A percentile compares a stretch with the other conserved stretches of the same genome.
phyloP scores from a whole-genome alignment of 1,140 invertebrate genomes.

The Heliconius nattereri region DNA sequence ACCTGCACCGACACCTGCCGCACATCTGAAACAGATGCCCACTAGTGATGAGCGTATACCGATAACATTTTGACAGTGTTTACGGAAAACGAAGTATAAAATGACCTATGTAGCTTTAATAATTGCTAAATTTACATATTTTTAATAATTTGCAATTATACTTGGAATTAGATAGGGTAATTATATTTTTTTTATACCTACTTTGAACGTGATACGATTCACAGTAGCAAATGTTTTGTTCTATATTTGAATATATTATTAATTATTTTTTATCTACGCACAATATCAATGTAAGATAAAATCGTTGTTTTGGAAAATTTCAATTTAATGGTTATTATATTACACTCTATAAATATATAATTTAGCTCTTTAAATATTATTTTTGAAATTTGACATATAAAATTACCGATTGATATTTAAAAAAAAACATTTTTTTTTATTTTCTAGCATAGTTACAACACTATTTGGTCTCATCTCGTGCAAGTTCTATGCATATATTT shows the following conservation, averaged over 20 bases:
- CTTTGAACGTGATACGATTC: not conserved
- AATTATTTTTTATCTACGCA: not conserved
- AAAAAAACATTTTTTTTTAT: not conserved
- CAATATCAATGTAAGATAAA: not conserved
- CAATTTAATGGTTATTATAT: not conserved
- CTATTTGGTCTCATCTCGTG: not conserved
- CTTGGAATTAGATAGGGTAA: not conserved
- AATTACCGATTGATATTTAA: not conserved
- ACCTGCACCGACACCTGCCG: conserved; percentile 73
- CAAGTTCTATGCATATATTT: conserved; percentile 2
- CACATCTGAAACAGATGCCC: conserved; percentile 73
- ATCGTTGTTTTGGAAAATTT: not conserved
- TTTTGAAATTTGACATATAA: not conserved
- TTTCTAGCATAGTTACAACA: not conserved
- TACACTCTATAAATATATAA: too few species aligned
- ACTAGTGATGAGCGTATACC: conserved; percentile 56
- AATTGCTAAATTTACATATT: not conserved
- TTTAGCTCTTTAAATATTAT: too few species aligned
- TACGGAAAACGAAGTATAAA: conserved; percentile 21
- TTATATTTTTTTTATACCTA: not conserved
- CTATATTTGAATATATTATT: not conserved
- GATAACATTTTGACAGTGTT: conserved; percentile 44
- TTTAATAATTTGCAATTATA: not conserved
- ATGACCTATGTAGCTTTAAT: not conserved
- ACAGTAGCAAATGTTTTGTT: not conserved